Evolutionary conservation across 2,888 invertebrate genomes (phyloP).

Genomic region (Catonia carolina): DNA sequence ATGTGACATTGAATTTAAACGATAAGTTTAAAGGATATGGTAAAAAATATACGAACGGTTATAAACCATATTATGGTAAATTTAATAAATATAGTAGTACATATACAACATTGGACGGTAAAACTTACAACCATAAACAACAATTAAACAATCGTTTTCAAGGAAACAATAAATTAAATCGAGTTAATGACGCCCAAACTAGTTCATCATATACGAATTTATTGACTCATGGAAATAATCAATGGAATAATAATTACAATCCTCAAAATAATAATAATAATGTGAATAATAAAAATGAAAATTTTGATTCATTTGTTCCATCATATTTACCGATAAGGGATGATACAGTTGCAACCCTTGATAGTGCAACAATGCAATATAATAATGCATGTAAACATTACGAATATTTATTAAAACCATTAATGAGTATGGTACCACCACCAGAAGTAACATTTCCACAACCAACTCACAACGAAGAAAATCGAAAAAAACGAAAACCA

Average conservation of each 20-base stretch:
- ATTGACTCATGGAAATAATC: background rate
- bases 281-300: background rate
- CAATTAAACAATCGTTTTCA: background rate
- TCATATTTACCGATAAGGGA: background rate
- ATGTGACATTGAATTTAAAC: constrained; percentile 18
- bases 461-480: background rate
- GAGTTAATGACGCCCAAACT: background rate
- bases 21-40: constrained; percentile 21
- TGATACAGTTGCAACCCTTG: background rate
- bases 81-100: constrained; percentile 10
- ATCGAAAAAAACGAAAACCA: too few relatives aligned
- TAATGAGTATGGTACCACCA: background rate
- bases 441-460: background rate
- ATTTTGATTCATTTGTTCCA: background rate
- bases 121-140: constrained; percentile 6
- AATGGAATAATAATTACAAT: background rate
- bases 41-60: constrained; percentile 9
- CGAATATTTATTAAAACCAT: background rate
- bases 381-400: constrained; percentile 3
- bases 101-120: background rate
- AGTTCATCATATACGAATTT: too few relatives aligned
- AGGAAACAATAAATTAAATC: constrained; percentile 6
- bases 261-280: background rate
- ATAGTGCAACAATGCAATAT: background rate
- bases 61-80: constrained; percentile 12